Conservation (phyloP, 2,888 invertebrate species). For the Microdon myrmicae region DNA sequence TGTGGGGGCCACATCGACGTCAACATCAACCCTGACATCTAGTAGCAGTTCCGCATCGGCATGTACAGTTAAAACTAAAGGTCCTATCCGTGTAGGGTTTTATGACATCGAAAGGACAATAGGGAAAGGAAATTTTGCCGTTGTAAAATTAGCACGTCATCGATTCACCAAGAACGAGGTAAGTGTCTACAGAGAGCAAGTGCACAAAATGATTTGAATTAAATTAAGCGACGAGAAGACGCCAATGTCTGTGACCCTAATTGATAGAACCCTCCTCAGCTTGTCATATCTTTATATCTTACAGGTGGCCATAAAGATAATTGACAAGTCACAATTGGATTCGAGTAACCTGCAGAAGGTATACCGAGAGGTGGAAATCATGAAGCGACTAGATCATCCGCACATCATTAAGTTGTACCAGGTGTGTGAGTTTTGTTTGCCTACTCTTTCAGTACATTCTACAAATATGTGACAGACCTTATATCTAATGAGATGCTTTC, state of each 20-base stretch:
- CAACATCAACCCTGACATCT: not conserved
- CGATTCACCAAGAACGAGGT: conserved; percentile 99
- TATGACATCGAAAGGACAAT: conserved; percentile 98
- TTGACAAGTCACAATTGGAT: conserved; percentile 92
- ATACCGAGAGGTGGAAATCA: conserved; percentile 96
- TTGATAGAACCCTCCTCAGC: not conserved
- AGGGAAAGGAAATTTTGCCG: conserved; percentile 99
- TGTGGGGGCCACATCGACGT: not conserved
- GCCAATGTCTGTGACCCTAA: not conserved
- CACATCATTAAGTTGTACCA: conserved; percentile 98
- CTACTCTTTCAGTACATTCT: no score
- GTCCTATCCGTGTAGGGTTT: conserved; percentile 91
- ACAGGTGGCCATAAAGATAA: conserved; percentile 96
- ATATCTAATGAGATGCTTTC: conserved; percentile 57
- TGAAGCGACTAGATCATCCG: conserved; percentile 96
- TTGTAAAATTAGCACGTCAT: conserved; percentile 97
- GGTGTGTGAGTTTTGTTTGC: no score
- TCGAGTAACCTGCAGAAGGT: conserved; percentile 93
- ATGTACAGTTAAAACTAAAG: conserved; percentile 67
- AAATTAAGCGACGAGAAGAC: no score
- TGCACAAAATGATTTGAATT: no score
- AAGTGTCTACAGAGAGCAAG: no score
- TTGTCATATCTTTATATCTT: conserved; percentile 66
- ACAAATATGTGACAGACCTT: not conserved
- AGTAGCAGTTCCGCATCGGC: conserved; percentile 1